These are phyloP conservation scores for Archilochus colubris DNA, from an alignment of 2,113 vertebrate species.

Conservation along the genomic window DNA sequence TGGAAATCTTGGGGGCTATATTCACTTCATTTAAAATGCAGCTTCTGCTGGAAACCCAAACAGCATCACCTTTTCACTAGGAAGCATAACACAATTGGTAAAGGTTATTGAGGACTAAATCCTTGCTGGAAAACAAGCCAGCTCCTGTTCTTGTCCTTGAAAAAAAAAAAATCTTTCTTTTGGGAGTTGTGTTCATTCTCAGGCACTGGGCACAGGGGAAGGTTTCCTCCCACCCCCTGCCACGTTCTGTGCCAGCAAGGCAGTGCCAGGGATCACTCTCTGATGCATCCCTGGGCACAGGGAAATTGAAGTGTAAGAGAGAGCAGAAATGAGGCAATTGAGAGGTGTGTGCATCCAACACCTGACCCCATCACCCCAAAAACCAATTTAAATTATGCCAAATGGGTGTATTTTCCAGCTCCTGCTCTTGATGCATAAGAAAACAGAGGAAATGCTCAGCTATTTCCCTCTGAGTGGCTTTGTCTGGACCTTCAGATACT, in stretches of 20 bases:
- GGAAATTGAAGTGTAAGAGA: constrained; percentile 31
- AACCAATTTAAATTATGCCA: not conserved
- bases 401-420: not conserved
- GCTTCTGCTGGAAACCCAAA: not conserved
- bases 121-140: not conserved
- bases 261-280: not conserved
- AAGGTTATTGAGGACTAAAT: not conserved
- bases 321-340: constrained; percentile 15
- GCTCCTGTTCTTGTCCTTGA: not conserved
- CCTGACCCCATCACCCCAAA: not conserved
- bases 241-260: fast-evolving
- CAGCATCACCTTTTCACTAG: not conserved
- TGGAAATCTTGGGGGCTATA: not conserved
- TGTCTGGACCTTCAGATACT: not conserved
- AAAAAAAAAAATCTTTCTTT: not conserved
- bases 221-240: not conserved
- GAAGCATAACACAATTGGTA: not conserved
- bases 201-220: not conserved
- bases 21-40: not conserved
- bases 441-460: not conserved
- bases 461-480: not conserved
- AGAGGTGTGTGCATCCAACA: not conserved
- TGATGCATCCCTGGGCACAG: not conserved
- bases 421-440: not conserved
- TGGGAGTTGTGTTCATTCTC: not conserved